phyloP scores from a whole-genome alignment of 2,888 invertebrate genomes.

The Luffia ferchaultella region DNA sequence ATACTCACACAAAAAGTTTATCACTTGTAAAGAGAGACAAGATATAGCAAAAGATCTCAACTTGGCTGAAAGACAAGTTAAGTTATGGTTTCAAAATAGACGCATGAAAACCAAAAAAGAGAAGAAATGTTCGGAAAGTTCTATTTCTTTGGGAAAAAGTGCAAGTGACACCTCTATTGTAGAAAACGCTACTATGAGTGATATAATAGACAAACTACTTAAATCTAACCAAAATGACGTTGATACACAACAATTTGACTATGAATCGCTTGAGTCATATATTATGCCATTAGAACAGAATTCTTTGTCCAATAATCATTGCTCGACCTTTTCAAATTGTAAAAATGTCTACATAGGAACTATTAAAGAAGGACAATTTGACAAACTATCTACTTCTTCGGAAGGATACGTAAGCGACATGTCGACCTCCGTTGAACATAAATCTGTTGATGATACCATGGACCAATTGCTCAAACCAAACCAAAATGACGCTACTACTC shows the following conservation, averaged over 20 bases:
- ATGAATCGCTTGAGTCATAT: background rate
- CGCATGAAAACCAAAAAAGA: slow-evolving; percentile 74
- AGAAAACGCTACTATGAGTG: background rate
- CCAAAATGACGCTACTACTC: too few relatives aligned
- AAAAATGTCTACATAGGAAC: too few relatives aligned
- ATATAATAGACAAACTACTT: background rate
- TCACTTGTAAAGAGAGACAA: slow-evolving; percentile 70
- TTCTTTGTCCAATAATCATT: background rate
- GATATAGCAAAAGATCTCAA: slow-evolving; percentile 69
- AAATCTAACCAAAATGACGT: background rate
- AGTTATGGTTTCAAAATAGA: slow-evolving; percentile 87
- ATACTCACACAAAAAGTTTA: slow-evolving; percentile 67
- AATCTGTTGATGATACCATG: too few relatives aligned
- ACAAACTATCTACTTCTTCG: too few relatives aligned
- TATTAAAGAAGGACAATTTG: too few relatives aligned
- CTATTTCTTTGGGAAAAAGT: slow-evolving; percentile 20
- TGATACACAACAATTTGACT: background rate
- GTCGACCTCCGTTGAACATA: too few relatives aligned
- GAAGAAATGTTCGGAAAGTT: slow-evolving; percentile 41
- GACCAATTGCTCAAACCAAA: too few relatives aligned
- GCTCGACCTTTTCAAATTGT: background rate
- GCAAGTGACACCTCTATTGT: slow-evolving; percentile 18
- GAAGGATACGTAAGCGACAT: too few relatives aligned
- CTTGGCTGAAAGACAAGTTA: slow-evolving; percentile 76
- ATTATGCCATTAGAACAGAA: background rate